phyloP scores from a whole-genome alignment of 2,797 vertebrate genomes.

The Tiaroga cobitis region DNA sequence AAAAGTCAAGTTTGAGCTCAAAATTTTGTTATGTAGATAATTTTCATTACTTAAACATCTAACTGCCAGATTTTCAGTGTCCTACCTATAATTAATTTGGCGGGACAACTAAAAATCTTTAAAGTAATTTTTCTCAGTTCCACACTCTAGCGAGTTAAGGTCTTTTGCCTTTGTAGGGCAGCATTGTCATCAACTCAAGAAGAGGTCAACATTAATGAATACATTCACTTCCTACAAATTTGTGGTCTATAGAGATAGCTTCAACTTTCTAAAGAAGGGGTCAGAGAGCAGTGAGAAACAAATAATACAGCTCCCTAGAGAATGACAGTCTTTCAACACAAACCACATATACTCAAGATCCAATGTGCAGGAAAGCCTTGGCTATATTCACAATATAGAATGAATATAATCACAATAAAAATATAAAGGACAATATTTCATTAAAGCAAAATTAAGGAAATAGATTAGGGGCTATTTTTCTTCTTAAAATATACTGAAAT shows the following conservation, averaged over 20 bases:
- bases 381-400: neutral
- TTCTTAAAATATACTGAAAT: neutral
- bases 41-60: too few species aligned
- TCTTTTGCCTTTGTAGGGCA: too few species aligned
- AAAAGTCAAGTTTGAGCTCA: too few species aligned
- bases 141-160: too few species aligned
- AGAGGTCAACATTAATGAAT: constrained; percentile 54
- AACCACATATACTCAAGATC: neutral
- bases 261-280: neutral
- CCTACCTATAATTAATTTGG: too few species aligned
- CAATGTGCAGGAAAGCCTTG: neutral
- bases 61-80: too few species aligned
- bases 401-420: neutral
- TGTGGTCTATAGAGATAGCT: neutral
- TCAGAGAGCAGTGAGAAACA: neutral
- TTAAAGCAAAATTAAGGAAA: neutral
- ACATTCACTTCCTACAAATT: neutral
- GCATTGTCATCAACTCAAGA: constrained; percentile 92
- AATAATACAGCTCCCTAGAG: neutral
- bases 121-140: too few species aligned
- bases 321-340: neutral
- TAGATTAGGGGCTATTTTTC: neutral
- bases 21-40: too few species aligned
- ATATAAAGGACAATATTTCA: neutral
- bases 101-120: too few species aligned